Base-by-base conservation (phyloP, 2,797 vertebrate species). In the Catamblyrhynchus diadema region DNA sequence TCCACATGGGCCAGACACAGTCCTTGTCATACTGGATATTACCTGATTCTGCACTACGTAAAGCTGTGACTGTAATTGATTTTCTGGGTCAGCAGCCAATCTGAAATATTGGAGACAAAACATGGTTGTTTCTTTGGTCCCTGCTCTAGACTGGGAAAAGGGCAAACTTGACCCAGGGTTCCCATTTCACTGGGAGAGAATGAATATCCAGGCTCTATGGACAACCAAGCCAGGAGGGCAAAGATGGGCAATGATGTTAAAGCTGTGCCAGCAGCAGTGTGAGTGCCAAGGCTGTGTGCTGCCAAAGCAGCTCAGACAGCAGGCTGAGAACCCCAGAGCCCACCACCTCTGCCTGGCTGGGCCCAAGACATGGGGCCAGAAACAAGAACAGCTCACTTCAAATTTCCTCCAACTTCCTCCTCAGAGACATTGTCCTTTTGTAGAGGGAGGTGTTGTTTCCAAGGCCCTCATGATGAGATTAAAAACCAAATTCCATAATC, bases 181-280 rank as follows among this genome's bases (percentile, higher is more conserved):
- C 8, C 41, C n/a, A 35, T 54, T 72, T 75, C 24, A 54, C 23
- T 39, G 42, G 53, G 39, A 56, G 6, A 42, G 53, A 22, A 25
- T 25, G 50, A 90, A 71, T 11, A 37, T 50, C 18, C 35, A 45
- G 42, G 35, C 25, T 85, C 48, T 22, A 6, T 10, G 53, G 41
- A 73, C 33, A 89, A 3, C 5, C 21, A 50, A 24, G 48, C 4
- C 9, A 65, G 15, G 51, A 70, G n/a, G 35, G 16, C 54, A 74
- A 57, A 32, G 16, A 17, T 0, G 3, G 14, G 4, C 44, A 21
- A 1, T 0, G 1, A 18, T 7, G 22, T 13, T n/a, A 27, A 18
- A 72, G 64, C 12, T 56, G 59, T 32, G 86, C 7, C 77, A 88
- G 45, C 20, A 81, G n/a, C 1, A 2, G 12, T 6, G 9, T 3